These are phyloP conservation scores for Cyrtodaria siliqua DNA, from an alignment of 2,888 invertebrate species.

Conservation along the genomic window DNA sequence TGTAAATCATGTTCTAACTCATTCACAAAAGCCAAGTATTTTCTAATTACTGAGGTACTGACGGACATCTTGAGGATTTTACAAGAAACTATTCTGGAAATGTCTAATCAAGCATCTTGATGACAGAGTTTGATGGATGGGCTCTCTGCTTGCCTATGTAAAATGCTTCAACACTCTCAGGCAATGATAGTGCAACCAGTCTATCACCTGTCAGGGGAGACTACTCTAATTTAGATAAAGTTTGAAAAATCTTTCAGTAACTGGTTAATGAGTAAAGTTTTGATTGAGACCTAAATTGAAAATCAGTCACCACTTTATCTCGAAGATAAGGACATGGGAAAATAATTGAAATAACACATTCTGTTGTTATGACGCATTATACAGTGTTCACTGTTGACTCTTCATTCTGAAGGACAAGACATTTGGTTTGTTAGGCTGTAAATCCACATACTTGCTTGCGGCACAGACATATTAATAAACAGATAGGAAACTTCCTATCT, in stretches of 20 bases:
- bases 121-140: slow-evolving; percentile 50
- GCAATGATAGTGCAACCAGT: slow-evolving; percentile 30
- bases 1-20: too few relatives aligned
- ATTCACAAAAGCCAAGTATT: too few relatives aligned
- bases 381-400: too few relatives aligned
- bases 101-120: slow-evolving; percentile 34
- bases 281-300: neutral
- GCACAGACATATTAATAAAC: too few relatives aligned
- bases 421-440: too few relatives aligned
- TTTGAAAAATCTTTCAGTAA: slow-evolving; percentile 52
- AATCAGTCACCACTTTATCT: slow-evolving; percentile 10
- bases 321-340: neutral
- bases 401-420: too few relatives aligned
- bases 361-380: too few relatives aligned
- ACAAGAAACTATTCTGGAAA: slow-evolving; percentile 29
- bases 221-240: slow-evolving; percentile 60
- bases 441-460: too few relatives aligned
- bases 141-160: slow-evolving; percentile 37
- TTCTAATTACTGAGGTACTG: too few relatives aligned
- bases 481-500: too few relatives aligned
- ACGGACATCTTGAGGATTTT: neutral
- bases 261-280: slow-evolving; percentile 34
- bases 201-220: slow-evolving; percentile 44
- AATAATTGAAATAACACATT: slow-evolving; percentile 1
- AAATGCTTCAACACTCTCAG: slow-evolving; percentile 29